phyloP scores from a whole-genome alignment of 2,888 invertebrate species.

The Sthenelais limicola region DNA sequence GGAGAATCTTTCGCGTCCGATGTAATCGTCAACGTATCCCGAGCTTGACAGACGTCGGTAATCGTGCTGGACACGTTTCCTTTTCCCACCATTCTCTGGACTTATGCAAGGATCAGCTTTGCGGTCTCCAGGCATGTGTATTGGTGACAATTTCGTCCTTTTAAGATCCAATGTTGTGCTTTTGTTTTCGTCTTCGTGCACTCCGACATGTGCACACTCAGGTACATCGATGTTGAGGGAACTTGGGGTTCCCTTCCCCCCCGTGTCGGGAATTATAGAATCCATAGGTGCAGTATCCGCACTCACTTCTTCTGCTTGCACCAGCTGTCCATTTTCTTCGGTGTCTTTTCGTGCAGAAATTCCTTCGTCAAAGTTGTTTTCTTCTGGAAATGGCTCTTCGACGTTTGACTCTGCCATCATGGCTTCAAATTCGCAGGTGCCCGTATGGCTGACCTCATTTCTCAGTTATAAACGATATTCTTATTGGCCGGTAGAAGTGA shows the following conservation, averaged over 20 bases:
- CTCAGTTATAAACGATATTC: not conserved
- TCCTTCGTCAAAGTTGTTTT: constrained; percentile 55
- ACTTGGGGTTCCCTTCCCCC: not conserved
- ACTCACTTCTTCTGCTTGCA: not conserved
- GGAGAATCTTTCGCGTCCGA: constrained; percentile 61
- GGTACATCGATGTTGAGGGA: not conserved
- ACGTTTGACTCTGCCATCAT: constrained; percentile 63
- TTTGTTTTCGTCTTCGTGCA: constrained; percentile 41
- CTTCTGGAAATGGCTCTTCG: constrained; percentile 49
- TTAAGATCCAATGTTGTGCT: constrained; percentile 33
- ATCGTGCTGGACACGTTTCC: constrained; percentile 68
- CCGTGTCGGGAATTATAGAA: constrained; percentile 2
- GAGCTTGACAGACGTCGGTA: constrained; percentile 70
- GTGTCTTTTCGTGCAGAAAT: not conserved
- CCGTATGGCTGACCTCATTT: constrained; percentile 47
- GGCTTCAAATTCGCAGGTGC: constrained; percentile 44
- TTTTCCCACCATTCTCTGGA: constrained; percentile 63
- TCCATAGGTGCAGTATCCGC: not conserved
- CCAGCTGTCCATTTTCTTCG: constrained; percentile 17
- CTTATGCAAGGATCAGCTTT: constrained; percentile 55
- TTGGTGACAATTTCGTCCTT: constrained; percentile 14
- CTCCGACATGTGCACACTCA: constrained; percentile 41
- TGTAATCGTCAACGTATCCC: constrained; percentile 70
- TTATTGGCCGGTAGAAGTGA: constrained; percentile 30
- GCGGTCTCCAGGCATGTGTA: constrained; percentile 11